These are phyloP conservation scores for Rhynchomys soricoides DNA, from an alignment of 2,113 vertebrate species.

Conservation along the genomic window DNA sequence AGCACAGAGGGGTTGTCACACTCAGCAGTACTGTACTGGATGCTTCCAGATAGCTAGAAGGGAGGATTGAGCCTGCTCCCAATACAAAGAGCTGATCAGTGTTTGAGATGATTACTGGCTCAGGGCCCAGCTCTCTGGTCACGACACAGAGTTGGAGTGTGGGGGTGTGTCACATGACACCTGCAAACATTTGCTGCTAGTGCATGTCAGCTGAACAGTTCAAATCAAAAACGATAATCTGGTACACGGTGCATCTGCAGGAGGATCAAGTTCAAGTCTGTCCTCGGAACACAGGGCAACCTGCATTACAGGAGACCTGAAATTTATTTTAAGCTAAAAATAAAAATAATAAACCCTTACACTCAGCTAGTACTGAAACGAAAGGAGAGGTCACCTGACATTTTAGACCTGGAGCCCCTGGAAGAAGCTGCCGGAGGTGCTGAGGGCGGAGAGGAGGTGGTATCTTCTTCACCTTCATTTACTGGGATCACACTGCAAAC, in stretches of 20 bases:
- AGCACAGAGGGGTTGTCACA: background rate
- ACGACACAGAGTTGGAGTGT: background rate
- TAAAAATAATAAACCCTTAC: background rate
- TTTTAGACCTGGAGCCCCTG: background rate
- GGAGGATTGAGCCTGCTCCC: background rate
- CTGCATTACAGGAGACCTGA: background rate
- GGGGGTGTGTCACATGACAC: background rate
- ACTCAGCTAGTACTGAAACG: background rate
- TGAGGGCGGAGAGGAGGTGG: background rate
- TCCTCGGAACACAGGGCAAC: background rate
- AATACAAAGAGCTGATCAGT: background rate
- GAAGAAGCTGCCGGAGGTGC: background rate
- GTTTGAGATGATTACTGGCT: background rate
- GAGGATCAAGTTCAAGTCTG: no score
- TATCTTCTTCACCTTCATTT: background rate
- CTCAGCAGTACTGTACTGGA: no score
- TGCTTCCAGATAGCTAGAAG: no score
- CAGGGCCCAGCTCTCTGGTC: background rate
- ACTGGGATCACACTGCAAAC: background rate
- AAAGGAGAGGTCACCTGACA: background rate
- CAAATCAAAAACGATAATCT: background rate
- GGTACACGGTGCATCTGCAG: no score
- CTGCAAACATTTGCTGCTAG: background rate
- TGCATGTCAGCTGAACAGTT: background rate
- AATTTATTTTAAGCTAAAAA: background rate